Evolutionary conservation across 2,888 invertebrate genomes (phyloP).

Genomic region (Conus canariensis): DNA sequence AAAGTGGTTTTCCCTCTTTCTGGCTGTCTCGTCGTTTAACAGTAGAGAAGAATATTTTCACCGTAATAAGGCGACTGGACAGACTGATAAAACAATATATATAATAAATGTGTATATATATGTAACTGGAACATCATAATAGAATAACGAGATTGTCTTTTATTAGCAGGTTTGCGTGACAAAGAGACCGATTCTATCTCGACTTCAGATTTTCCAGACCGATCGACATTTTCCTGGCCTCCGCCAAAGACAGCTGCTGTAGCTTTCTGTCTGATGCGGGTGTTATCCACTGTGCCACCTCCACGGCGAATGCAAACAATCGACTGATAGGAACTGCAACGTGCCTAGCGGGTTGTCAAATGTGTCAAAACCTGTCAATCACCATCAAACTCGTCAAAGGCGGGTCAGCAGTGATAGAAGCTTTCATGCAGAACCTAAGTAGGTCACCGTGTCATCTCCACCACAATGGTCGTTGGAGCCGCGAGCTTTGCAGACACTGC

Average conservation of each 20-base stretch:
- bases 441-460: slow-evolving; percentile 53
- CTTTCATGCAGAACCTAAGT: slow-evolving; percentile 34
- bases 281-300: slow-evolving; percentile 30
- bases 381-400: slow-evolving; percentile 51
- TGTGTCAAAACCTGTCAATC: slow-evolving; percentile 55
- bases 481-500: slow-evolving; percentile 27
- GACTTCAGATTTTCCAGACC: not conserved
- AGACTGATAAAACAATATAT: too few relatives aligned
- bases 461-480: slow-evolving; percentile 48
- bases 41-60: not conserved
- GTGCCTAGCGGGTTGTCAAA: slow-evolving; percentile 45
- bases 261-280: not conserved
- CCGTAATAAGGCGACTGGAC: too few relatives aligned
- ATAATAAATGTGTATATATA: too few relatives aligned
- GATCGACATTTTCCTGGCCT: not conserved
- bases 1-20: not conserved
- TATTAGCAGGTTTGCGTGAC: too few relatives aligned
- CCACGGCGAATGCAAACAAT: not conserved
- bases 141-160: too few relatives aligned
- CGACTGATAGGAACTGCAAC: not conserved
- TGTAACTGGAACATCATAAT: too few relatives aligned
- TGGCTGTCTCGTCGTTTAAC: not conserved
- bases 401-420: slow-evolving; percentile 33
- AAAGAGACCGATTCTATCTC: too few relatives aligned
- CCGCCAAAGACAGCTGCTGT: not conserved